Evolutionary conservation across 1,140 invertebrate species (phyloP).

Genomic region (Drosophila rufa): DNA sequence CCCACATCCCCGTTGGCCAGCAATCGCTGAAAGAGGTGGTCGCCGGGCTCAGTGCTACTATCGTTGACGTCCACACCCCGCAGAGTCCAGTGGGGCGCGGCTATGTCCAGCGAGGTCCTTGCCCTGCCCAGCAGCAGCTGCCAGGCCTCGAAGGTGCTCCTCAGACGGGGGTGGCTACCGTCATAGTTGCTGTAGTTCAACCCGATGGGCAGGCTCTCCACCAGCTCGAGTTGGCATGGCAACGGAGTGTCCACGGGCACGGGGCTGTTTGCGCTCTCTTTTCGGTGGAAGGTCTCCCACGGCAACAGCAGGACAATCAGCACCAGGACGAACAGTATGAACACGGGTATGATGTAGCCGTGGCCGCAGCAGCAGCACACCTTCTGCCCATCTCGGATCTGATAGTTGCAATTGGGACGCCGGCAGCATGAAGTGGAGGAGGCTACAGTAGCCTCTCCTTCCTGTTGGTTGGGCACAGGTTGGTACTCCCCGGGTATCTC

Average conservation of each 20-base stretch:
- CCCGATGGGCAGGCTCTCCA: slow-evolving; percentile 95
- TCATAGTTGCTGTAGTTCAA: slow-evolving; percentile 88
- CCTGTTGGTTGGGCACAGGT: slow-evolving; percentile 46
- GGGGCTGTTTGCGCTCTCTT: slow-evolving; percentile 38
- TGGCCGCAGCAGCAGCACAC: slow-evolving; percentile 54
- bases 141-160: slow-evolving; percentile 93
- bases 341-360: slow-evolving; percentile 67
- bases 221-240: slow-evolving; percentile 88
- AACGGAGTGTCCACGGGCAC: slow-evolving; percentile 53
- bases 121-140: slow-evolving; percentile 90
- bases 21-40: slow-evolving; percentile 91
- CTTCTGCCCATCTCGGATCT: slow-evolving; percentile 19
- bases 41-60: slow-evolving; percentile 90
- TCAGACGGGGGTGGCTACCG: slow-evolving; percentile 86
- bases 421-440: slow-evolving; percentile 54
- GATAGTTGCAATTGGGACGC: slow-evolving; percentile 33
- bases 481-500: slow-evolving; percentile 68
- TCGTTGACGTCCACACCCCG: slow-evolving; percentile 91
- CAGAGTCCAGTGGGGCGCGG: slow-evolving; percentile 94
- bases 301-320: slow-evolving; percentile 71
- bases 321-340: slow-evolving; percentile 68
- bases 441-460: slow-evolving; percentile 40
- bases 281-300: slow-evolving; percentile 64
- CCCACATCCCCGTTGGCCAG: slow-evolving; percentile 85
- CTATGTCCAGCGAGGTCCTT: slow-evolving; percentile 92